Conservation (phyloP, 2,113 vertebrate species). For the Cheirogaleus medius region DNA sequence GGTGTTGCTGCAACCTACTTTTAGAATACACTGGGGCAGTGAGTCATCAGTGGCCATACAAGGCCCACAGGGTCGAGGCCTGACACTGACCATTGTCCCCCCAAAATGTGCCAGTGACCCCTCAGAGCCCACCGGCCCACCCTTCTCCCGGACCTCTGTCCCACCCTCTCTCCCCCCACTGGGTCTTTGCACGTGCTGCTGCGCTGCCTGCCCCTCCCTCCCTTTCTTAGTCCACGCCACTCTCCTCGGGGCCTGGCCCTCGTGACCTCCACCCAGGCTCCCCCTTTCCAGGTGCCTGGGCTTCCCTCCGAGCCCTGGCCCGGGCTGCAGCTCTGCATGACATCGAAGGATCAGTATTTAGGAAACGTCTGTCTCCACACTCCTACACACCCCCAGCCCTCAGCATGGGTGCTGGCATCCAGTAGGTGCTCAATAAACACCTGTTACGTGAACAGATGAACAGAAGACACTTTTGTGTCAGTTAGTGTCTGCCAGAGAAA, state of each 20-base stretch:
- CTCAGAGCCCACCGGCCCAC: too few species aligned
- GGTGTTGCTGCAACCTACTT: not conserved
- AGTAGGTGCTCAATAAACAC: not conserved
- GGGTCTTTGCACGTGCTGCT: not conserved
- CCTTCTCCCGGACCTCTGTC: not conserved
- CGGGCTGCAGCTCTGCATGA: not conserved
- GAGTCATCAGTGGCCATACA: too few species aligned
- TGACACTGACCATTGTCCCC: not conserved
- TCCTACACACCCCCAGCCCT: not conserved
- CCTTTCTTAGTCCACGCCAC: not conserved
- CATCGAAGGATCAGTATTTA: not conserved
- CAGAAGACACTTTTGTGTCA: not conserved
- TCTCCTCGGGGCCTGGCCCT: too few species aligned
- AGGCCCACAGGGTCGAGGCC: too few species aligned
- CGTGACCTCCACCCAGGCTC: not conserved
- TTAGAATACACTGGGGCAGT: rapidly evolving
- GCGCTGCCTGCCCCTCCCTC: not conserved
- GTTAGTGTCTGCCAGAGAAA: not conserved
- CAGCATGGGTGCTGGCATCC: not conserved
- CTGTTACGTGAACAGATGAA: not conserved
- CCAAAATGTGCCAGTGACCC: rapidly evolving
- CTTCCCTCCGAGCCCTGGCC: not conserved
- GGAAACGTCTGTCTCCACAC: not conserved
- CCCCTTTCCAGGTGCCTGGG: not conserved
- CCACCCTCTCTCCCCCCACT: too few species aligned